A percentile compares a stretch with the other conserved stretches of the same genome.
These are phyloP conservation scores for Microctenopoma lineatum DNA, from an alignment of 2,797 vertebrate genomes.

Conservation along the genomic window DNA sequence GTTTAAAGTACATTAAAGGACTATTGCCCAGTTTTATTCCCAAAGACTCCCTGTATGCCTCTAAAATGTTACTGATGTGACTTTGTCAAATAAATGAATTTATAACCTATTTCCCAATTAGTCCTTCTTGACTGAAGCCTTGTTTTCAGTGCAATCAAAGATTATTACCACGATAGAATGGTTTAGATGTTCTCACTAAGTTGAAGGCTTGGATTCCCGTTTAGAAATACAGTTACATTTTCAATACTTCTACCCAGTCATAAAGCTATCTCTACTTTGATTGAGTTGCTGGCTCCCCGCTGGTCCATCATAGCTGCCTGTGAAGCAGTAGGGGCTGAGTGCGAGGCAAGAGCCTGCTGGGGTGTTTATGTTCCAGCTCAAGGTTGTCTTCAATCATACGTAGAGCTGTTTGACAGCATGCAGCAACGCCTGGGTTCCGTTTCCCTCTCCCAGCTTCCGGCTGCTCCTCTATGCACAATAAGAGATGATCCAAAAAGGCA, in stretches of 20 bases:
- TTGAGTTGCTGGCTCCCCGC: slow-evolving; percentile 42
- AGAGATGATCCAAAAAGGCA: slow-evolving; percentile 55
- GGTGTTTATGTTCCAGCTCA: slow-evolving; percentile 83
- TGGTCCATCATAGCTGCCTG: slow-evolving; percentile 54
- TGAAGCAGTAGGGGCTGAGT: slow-evolving; percentile 52
- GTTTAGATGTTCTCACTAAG: not conserved
- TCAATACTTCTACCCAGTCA: slow-evolving; percentile 56
- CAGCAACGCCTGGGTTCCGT: slow-evolving; percentile 82
- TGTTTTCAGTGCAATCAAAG: slow-evolving; percentile 1
- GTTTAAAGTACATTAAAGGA: not conserved
- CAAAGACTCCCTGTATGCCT: not conserved
- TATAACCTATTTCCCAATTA: not conserved
- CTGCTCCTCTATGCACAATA: slow-evolving; percentile 80
- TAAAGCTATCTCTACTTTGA: slow-evolving; percentile 58
- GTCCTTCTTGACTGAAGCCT: not conserved
- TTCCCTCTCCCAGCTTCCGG: slow-evolving; percentile 83
- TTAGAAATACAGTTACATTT: slow-evolving; percentile 50
- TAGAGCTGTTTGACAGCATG: slow-evolving; percentile 84
- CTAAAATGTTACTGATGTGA: not conserved
- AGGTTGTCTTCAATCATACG: slow-evolving; percentile 86
- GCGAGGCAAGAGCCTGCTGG: slow-evolving; percentile 69
- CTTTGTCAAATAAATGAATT: not conserved
- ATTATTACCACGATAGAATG: not conserved
- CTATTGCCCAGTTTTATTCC: not conserved
- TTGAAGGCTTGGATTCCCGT: not conserved